Base-by-base conservation (phyloP, 2,797 vertebrate genomes). In the Tokudaia muenninki region DNA sequence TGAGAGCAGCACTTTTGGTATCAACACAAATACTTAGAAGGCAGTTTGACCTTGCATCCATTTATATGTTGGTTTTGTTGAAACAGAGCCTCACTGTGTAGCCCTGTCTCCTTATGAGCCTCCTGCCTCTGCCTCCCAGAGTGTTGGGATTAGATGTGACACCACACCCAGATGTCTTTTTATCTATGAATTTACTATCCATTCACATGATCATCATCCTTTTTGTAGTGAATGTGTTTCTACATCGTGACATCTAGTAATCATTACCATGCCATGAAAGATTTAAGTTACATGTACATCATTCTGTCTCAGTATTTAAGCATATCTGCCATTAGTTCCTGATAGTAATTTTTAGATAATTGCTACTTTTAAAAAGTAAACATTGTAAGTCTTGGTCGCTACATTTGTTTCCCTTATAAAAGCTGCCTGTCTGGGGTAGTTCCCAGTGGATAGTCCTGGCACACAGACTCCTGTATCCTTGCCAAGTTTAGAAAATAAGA, bases 291-390 rank as follows among this genome's bases (percentile, higher is more conserved):
- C 31, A n/a, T 37, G 44, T 61, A 52, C 6, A 80, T 75, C 55
- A 89, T 90, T 89, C 78, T 94, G 26, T 41, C 63, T 91, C 34
- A 77, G 24, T 92, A 67, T 91, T 88, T 94, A 83, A 88, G 12
- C 44, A 79, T 44, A 52, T 86, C 55, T 92, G 1, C 82, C 50
- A 63, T 79, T 88, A 93, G 37, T 70, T 95, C 17, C 41, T 75
- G 0, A 44, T 74, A 74, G 75, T 63, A 84, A n/a, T 44, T 94
- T 63, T 92, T 94, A 87, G 14, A 52, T 94, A 83, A 63, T 82
- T 80, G 34, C 78, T 84, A 37, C 82, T 65, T 84, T 65, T 21
- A 31, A 63, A 34, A 63, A 44, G 82, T 83, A 84, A 47, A 84
- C 37, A 31, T 89, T 93, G 87, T 81, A 29, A 87, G 80, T 87